These are phyloP conservation scores for Falco berigora DNA, from an alignment of 2,797 vertebrate species.

Conservation along the genomic window DNA sequence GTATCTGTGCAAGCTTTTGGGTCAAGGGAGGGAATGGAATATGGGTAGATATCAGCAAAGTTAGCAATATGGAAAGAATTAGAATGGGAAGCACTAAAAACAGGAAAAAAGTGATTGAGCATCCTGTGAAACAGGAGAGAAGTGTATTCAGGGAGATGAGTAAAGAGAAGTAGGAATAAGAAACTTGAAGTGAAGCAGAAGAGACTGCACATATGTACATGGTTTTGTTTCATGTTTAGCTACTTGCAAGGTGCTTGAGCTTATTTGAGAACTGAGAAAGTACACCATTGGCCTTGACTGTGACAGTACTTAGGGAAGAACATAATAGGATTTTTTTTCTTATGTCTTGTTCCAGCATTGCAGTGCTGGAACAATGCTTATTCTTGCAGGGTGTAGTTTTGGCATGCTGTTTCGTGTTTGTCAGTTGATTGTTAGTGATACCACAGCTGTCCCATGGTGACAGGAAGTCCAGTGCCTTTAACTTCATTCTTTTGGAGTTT, in stretches of 20 bases:
- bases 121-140: background rate
- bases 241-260: background rate
- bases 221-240: background rate
- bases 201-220: rapidly evolving
- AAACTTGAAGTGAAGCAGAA: background rate
- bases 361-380: background rate
- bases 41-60: background rate
- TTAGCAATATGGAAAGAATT: background rate
- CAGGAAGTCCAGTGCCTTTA: background rate
- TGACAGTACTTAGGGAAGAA: background rate
- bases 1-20: background rate
- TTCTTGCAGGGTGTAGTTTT: background rate
- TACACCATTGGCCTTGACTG: background rate
- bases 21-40: background rate
- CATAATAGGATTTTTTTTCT: too few relatives aligned
- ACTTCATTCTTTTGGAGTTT: background rate
- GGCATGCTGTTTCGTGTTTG: background rate
- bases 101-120: background rate
- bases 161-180: background rate
- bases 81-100: background rate
- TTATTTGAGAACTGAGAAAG: background rate
- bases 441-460: background rate
- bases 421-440: background rate
- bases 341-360: background rate
- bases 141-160: background rate